Base-by-base conservation (phyloP, 1,140 invertebrate genomes). In the Papilio xuthus region DNA sequence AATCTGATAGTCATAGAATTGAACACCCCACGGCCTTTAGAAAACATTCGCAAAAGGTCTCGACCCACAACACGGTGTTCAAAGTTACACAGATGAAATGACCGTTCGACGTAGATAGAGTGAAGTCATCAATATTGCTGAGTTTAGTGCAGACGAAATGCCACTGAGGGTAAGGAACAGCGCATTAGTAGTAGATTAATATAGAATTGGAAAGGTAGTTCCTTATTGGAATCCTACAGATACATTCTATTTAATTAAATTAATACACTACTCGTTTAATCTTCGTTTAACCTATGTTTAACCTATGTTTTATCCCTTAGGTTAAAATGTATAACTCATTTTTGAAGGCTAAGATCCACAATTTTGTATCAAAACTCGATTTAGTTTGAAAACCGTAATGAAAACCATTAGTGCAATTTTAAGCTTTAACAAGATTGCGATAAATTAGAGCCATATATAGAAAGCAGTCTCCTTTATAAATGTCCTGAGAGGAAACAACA, bases 31-130 rank as follows among this genome's bases (percentile, higher is more conserved):
- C 63, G 78, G 78, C 80, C 83, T 81, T 83, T 82, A 47, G 53
- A 69, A 67, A 78, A 72, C 79, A 80, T 81, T 81, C 76, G 70
- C n/a, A 73, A 84, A 83, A 86, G 84, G 86, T 83, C 83, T 79
- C 80, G 70, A 67, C 71, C 74, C 78, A 56, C 67, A 81, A 79
- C 78, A 83, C 82, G 79, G 81, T 82, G 78, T 50, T 84, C 86
- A 79, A 85, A 90, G 81, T 83, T 84, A 85, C 83, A 90, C 85
- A 87, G 83, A 85, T 82, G 82, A 83, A 87, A 85, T 81, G 86
- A 81, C 84, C 80, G 83, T 32, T 60, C 76, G 90, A 93, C 90
- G 83, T 77, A 89, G 90, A 93, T 88, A 87, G 90, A 93, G 86
- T 81, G 86, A 75, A 82, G 77, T 82, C 90, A 93, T 93, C 89